Percentiles rank a stretch among this genome's conserved stretches.
These are phyloP conservation scores for Brachyopa scutellaris DNA, from an alignment of 2,888 invertebrate species.

Conservation along the genomic window DNA sequence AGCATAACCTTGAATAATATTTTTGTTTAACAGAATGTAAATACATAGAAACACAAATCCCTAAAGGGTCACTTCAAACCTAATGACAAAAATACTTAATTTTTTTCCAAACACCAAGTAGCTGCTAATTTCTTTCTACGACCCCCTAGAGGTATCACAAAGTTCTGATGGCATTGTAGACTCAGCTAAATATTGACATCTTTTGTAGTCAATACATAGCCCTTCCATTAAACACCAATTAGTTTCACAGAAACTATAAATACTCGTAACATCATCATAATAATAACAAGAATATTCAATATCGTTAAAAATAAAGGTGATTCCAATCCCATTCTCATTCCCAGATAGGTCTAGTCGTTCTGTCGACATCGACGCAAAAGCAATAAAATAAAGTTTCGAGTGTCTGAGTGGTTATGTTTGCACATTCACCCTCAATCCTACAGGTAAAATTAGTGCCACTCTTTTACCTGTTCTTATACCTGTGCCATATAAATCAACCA, in stretches of 20 bases:
- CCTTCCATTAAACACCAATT: neutral
- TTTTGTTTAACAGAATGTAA: too few relatives aligned
- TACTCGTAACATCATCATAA: neutral
- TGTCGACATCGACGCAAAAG: conserved; percentile 40
- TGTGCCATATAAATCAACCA: conserved; percentile 69
- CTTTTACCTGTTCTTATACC: conserved; percentile 63
- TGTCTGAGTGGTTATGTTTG: conserved; percentile 69
- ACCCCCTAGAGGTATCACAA: too few relatives aligned
- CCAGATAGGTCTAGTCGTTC: conserved; percentile 61
- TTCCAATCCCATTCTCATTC: conserved; percentile 48
- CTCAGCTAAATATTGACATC: too few relatives aligned
- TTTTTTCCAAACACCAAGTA: too few relatives aligned
- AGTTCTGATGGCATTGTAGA: too few relatives aligned
- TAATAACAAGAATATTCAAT: conserved; percentile 35
- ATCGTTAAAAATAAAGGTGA: conserved; percentile 53
- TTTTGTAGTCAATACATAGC: neutral
- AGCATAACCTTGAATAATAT: too few relatives aligned
- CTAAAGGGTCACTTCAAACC: too few relatives aligned
- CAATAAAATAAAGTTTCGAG: conserved; percentile 56
- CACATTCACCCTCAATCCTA: conserved; percentile 67
- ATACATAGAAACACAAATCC: too few relatives aligned
- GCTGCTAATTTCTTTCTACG: too few relatives aligned
- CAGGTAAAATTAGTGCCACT: conserved; percentile 71
- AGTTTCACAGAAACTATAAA: neutral
- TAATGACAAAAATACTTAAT: too few relatives aligned